Evolutionary conservation across 2,797 vertebrate genomes (phyloP), one percentile per base, ranked within the genome.

Genomic region (Sarcoramphus papa): DNA sequence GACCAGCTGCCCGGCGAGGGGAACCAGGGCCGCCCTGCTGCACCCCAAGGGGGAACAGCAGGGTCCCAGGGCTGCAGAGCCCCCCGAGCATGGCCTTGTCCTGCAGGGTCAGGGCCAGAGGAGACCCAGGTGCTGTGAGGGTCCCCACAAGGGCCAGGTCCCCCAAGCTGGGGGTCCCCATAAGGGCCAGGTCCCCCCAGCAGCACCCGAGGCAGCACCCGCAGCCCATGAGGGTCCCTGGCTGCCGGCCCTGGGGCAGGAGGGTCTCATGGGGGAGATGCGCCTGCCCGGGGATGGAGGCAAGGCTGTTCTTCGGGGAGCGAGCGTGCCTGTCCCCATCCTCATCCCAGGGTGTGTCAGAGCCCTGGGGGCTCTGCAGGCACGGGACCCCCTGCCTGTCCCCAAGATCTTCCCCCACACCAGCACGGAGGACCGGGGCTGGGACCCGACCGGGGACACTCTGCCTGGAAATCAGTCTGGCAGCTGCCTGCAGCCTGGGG

Each of bases 371-470:
- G 45, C 4, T 62, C 28, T 33, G 28, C 23, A 11, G 28, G 35
- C 13, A 3, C 2, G 16, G 47, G 64, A 43, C 40, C 31, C 22
- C 20, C 12, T 8, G 4, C n/a, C 43, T 18, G 3, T 28, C 7
- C 2, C 20, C 1, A 0, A 28, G 31, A 10, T 9, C 35, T 24
- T 28, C 19, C 47, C 59, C 40, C 12, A 3, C 0, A 2, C 33
- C 48, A 20, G 60, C 37, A 11, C 3, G 0, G 41, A 13, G 54
- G 7, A 28, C 10, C 4, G 8, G 35, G 13, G 9, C 16, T 13
- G 68, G 68, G 47, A 33, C 43, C 35, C 5, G 4, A 2, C 14
- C 0, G 4, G 6, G 21, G 31, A 8, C 14, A 16, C 25, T 22
- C 43, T 31, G 31, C 10, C 17, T 16, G 50, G 50, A 15, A 31